Conservation (phyloP, 2,888 invertebrate genomes). For the Drosophila gaucha region DNA sequence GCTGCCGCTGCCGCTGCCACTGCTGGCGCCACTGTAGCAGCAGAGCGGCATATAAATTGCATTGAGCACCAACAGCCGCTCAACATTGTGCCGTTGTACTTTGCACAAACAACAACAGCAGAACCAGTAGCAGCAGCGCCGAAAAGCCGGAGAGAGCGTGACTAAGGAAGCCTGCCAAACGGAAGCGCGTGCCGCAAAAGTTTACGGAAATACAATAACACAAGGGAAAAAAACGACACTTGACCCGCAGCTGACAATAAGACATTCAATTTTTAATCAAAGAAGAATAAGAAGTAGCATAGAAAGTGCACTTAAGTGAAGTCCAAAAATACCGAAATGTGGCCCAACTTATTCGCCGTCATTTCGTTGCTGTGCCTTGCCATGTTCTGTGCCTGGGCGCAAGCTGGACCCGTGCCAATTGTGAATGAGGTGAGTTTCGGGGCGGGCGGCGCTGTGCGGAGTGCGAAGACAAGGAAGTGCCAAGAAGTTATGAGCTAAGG, state of each 20-base stretch:
- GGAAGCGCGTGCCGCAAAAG: slow-evolving; percentile 77
- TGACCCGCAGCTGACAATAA: slow-evolving; percentile 42
- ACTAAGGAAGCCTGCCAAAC: slow-evolving; percentile 40
- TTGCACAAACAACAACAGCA: slow-evolving; percentile 55
- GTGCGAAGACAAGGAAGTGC: slow-evolving; percentile 12
- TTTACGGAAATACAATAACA: slow-evolving; percentile 73
- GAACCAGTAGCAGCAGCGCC: slow-evolving; percentile 14
- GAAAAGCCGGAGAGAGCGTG: slow-evolving; percentile 38
- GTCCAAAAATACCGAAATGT: slow-evolving; percentile 60
- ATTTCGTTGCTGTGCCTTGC: slow-evolving; percentile 64
- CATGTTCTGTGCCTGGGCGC: slow-evolving; percentile 62
- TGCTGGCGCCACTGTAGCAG: slow-evolving; percentile 24
- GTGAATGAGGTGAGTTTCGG: slow-evolving; percentile 81
- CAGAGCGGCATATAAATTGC: slow-evolving; percentile 66
- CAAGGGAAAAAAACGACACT: slow-evolving; percentile 27
- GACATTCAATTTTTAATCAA: slow-evolving; percentile 32
- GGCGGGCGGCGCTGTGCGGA: slow-evolving; percentile 2
- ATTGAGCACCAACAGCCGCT: slow-evolving; percentile 50
- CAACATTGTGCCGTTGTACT: slow-evolving; percentile 67
- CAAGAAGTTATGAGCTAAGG: slow-evolving; percentile 14
- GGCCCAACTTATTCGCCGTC: slow-evolving; percentile 67
- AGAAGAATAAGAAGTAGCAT: slow-evolving; percentile 13
- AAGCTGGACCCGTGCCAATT: slow-evolving; percentile 83
- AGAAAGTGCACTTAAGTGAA: slow-evolving; percentile 40
- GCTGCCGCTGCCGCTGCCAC: slow-evolving; percentile 1